A percentile compares a stretch with the other conserved stretches of the same genome.
phyloP scores from a whole-genome alignment of 2,888 invertebrate species.

The Drosophila paranaensis region DNA sequence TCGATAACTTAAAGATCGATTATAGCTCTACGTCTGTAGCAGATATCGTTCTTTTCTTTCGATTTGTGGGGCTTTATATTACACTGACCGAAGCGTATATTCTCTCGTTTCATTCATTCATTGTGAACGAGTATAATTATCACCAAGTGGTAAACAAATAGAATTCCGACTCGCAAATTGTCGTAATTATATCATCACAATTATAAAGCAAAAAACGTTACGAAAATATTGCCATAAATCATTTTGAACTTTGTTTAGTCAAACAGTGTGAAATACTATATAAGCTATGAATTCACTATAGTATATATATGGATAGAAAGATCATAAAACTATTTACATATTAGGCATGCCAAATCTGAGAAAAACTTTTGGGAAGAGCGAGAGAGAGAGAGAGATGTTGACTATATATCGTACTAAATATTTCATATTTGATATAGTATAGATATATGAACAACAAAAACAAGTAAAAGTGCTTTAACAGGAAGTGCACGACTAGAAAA shows the following conservation, averaged over 20 bases:
- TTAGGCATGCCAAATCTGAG: constrained; percentile 21
- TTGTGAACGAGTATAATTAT: constrained; percentile 33
- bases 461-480: neutral
- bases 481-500: neutral
- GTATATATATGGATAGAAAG: constrained; percentile 8
- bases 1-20: neutral
- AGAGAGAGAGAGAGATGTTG: neutral
- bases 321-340: constrained; percentile 23
- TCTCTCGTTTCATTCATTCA: neutral
- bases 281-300: neutral
- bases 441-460: neutral
- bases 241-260: constrained; percentile 48
- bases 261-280: constrained; percentile 12
- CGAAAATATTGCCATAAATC: constrained; percentile 44
- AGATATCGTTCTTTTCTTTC: neutral
- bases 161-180: constrained; percentile 40
- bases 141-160: constrained; percentile 47
- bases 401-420: constrained; percentile 2
- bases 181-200: constrained; percentile 59
- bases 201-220: constrained; percentile 36
- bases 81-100: neutral
- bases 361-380: neutral
- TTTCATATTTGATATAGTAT: neutral
- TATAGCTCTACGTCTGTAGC: neutral
- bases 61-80: neutral